phyloP scores from a whole-genome alignment of 2,797 vertebrate species.

The Esox lucius region DNA sequence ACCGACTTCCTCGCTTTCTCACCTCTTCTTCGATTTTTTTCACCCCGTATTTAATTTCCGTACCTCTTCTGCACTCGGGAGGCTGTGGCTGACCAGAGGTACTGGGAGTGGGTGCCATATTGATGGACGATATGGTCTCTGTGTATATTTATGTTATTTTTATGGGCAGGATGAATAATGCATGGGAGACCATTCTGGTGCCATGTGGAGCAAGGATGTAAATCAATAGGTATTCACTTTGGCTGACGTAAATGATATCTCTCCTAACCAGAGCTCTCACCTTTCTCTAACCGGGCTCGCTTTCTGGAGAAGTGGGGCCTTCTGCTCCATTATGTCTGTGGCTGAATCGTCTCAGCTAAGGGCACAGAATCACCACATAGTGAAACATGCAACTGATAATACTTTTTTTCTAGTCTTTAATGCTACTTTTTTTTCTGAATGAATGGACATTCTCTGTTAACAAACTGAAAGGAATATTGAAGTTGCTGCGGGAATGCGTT shows the following conservation, averaged over 20 bases:
- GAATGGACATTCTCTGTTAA: too few species aligned
- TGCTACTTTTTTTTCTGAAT: too few species aligned
- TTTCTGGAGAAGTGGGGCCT: constrained; percentile 43
- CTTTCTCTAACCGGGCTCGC: constrained; percentile 38
- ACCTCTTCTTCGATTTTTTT: too few species aligned
- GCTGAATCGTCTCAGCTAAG: background rate
- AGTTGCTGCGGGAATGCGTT: too few species aligned
- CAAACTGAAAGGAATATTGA: too few species aligned
- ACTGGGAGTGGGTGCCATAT: constrained; percentile 43
- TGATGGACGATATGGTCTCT: constrained; percentile 36
- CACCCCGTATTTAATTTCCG: background rate
- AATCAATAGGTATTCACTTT: constrained; percentile 69
- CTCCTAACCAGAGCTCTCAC: background rate
- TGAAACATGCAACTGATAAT: constrained; percentile 43
- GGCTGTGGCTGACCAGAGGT: constrained; percentile 43
- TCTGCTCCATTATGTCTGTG: constrained; percentile 15
- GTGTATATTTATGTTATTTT: constrained; percentile 64
- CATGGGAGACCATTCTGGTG: constrained; percentile 53
- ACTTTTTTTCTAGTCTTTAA: background rate
- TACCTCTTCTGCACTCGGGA: constrained; percentile 43
- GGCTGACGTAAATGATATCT: constrained; percentile 40
- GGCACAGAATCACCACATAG: constrained; percentile 39
- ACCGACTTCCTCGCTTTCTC: constrained; percentile 10
- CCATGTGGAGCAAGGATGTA: constrained; percentile 49
- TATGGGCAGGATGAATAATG: constrained; percentile 63